phyloP scores from a whole-genome alignment of 2,113 vertebrate species.

The Thryonomys swinderianus region DNA sequence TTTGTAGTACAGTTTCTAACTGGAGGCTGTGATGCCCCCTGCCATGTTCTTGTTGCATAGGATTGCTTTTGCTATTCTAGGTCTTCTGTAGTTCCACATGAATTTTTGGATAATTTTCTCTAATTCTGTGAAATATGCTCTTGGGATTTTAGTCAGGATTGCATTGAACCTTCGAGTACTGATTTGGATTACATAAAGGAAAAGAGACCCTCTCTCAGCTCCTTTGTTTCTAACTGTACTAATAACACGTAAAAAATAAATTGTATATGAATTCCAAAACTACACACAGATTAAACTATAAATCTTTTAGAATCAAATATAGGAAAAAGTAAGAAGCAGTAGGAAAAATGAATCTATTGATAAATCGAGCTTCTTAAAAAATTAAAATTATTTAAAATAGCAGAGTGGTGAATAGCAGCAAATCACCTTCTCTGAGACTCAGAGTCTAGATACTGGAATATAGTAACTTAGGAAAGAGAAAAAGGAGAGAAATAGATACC shows the following conservation, averaged over 20 bases:
- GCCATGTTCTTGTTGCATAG: no score
- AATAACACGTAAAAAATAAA: background rate
- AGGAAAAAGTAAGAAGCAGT: background rate
- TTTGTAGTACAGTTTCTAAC: no score
- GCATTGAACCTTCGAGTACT: background rate
- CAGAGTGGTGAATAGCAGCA: background rate
- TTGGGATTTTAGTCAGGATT: no score
- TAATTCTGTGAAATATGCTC: no score
- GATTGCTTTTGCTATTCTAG: no score
- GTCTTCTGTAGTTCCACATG: no score
- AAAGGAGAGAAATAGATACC: background rate
- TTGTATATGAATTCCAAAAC: background rate
- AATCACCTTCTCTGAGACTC: background rate
- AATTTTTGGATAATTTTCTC: no score
- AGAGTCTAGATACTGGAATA: background rate
- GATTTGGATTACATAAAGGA: background rate
- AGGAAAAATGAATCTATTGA: background rate
- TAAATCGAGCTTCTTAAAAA: constrained; percentile 8
- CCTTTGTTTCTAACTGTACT: background rate
- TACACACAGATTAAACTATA: background rate
- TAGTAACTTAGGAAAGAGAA: background rate
- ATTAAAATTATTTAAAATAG: background rate
- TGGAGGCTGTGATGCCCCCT: no score
- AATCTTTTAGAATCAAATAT: background rate
- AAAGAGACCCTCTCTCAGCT: background rate